Conservation (phyloP, 2,113 vertebrate genomes). For the Mixornis gularis region DNA sequence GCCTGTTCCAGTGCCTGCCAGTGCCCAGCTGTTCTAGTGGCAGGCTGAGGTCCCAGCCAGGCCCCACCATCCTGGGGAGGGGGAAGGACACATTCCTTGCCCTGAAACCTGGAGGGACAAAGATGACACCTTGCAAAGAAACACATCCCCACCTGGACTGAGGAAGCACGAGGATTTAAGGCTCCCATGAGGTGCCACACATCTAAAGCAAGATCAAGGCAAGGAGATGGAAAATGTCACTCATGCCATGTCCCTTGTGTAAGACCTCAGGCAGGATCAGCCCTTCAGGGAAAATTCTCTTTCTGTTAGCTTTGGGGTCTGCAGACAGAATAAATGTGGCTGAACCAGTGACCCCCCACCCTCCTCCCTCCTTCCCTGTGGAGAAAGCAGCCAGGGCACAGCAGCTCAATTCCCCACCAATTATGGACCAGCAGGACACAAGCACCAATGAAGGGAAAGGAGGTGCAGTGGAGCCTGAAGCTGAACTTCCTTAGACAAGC, state of each 20-base stretch:
- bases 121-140: neutral
- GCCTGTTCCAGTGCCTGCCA: fast-evolving
- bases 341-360: neutral
- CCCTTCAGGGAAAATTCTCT: neutral
- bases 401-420: fast-evolving
- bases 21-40: neutral
- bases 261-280: neutral
- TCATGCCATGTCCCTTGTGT: fast-evolving
- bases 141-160: no score
- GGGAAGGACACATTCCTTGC: neutral
- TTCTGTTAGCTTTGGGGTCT: neutral
- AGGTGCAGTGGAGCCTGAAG: neutral
- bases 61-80: neutral
- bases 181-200: fast-evolving
- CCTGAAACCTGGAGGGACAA: neutral
- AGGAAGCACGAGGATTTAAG: neutral
- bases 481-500: neutral
- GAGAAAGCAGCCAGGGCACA: neutral
- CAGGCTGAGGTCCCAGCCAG: neutral
- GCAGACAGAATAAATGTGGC: neutral
- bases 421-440: neutral
- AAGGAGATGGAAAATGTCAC: neutral
- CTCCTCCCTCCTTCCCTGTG: neutral
- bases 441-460: neutral
- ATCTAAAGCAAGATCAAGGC: neutral